phyloP scores from a whole-genome alignment of 2,888 invertebrate species.

The Melitaea athalia region DNA sequence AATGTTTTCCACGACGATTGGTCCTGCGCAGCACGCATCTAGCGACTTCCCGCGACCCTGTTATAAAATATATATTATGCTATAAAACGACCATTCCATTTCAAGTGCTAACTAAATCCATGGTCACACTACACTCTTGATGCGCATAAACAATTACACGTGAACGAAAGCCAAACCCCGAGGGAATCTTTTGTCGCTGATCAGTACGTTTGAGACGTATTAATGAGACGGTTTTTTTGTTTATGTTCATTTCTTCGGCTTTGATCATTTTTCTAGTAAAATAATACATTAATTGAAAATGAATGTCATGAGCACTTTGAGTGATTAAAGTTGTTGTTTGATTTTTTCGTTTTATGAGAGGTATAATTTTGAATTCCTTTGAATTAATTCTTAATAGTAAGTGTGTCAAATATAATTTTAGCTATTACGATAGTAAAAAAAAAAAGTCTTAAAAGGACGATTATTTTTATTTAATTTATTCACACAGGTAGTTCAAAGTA shows the following conservation, averaged over 20 bases:
- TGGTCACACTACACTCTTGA: constrained; percentile 56
- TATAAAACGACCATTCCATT: too few relatives aligned
- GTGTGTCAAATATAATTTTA: too few relatives aligned
- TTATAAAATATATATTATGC: too few relatives aligned
- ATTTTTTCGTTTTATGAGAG: background rate
- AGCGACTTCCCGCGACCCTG: too few relatives aligned
- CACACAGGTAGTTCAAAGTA: too few relatives aligned
- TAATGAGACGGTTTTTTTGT: constrained; percentile 67
- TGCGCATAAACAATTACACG: constrained; percentile 73
- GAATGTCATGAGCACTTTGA: constrained; percentile 24
- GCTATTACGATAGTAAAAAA: too few relatives aligned
- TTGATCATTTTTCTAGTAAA: constrained; percentile 44
- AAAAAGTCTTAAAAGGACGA: too few relatives aligned
- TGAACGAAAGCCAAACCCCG: constrained; percentile 63
- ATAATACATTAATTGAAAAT: constrained; percentile 38
- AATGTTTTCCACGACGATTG: too few relatives aligned
- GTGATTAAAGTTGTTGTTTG: constrained; percentile 17
- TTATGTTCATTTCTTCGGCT: constrained; percentile 45
- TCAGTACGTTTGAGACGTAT: constrained; percentile 65
- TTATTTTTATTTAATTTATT: too few relatives aligned
- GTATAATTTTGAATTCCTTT: too few relatives aligned
- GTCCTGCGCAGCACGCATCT: too few relatives aligned
- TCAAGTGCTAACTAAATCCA: constrained; percentile 1
- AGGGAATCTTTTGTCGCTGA: constrained; percentile 71
- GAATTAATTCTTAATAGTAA: too few relatives aligned